phyloP scores from a whole-genome alignment of 2,888 invertebrate species.

The Agelastica alni region DNA sequence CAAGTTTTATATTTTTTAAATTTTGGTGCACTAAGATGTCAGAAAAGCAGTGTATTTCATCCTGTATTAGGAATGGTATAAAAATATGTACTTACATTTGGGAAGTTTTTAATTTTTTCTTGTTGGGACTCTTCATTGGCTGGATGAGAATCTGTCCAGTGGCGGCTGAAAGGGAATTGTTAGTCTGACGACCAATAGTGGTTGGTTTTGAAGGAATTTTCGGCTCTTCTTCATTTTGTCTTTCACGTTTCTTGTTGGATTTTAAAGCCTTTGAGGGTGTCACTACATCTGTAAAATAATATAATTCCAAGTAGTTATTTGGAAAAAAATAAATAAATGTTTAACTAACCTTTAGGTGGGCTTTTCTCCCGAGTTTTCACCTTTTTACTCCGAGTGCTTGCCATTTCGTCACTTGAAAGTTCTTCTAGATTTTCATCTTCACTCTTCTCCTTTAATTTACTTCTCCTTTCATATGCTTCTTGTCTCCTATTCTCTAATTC shows the following conservation, averaged over 20 bases:
- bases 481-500: conserved; percentile 47
- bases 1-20: no score
- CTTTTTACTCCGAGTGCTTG: conserved; percentile 48
- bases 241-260: conserved; percentile 29
- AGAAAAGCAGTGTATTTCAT: no score
- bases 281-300: conserved; percentile 21
- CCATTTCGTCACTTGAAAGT: conserved; percentile 52
- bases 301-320: no score
- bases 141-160: conserved; percentile 83
- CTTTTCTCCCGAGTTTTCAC: conserved; percentile 46
- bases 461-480: conserved; percentile 27
- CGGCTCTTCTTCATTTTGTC: conserved; percentile 24
- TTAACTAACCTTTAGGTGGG: conserved; percentile 37
- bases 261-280: conserved; percentile 25
- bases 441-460: conserved; percentile 56
- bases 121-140: conserved; percentile 49
- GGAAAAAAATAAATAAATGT: conserved; percentile 3
- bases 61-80: no score
- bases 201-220: conserved; percentile 35
- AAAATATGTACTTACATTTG: conserved; percentile 69
- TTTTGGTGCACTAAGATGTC: no score
- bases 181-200: conserved; percentile 77
- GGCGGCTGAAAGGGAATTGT: conserved; percentile 82
- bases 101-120: conserved; percentile 62
- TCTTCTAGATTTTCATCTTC: conserved; percentile 48